Conservation (phyloP, 1,140 invertebrate species). For the Luehdorfia chinensis region DNA sequence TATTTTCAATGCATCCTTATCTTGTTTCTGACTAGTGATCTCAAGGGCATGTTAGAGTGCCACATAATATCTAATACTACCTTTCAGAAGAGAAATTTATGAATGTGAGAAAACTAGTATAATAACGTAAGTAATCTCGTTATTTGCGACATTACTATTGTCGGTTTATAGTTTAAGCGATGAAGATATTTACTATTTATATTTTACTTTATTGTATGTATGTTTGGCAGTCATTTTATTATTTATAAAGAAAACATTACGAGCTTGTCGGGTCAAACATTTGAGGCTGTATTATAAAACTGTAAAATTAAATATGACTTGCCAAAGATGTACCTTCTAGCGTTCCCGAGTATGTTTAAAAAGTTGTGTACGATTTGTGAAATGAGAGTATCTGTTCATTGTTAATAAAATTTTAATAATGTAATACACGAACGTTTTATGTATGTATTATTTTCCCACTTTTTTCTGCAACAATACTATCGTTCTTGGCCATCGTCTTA, state of each 20-base stretch:
- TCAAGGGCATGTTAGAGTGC: too few species aligned
- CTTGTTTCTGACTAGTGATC: too few species aligned
- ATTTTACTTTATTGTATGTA: constrained; percentile 6
- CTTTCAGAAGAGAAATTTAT: not conserved
- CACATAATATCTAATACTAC: not conserved
- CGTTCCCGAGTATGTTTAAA: constrained; percentile 30
- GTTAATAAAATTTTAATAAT: constrained; percentile 56
- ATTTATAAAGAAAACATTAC: constrained; percentile 4
- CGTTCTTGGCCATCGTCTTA: too few species aligned
- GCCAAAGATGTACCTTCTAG: constrained; percentile 67
- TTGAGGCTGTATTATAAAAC: constrained; percentile 14
- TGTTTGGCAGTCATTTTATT: constrained; percentile 4
- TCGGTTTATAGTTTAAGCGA: constrained; percentile 9
- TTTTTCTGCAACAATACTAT: too few species aligned
- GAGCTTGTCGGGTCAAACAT: constrained; percentile 10
- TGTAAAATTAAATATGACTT: constrained; percentile 48
- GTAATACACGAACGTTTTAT: constrained; percentile 16
- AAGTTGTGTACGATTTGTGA: constrained; percentile 47
- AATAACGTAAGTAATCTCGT: too few species aligned
- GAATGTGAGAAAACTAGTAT: not conserved
- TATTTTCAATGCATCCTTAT: too few species aligned
- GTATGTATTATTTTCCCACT: too few species aligned
- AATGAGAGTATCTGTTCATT: constrained; percentile 56
- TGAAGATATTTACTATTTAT: constrained; percentile 14
- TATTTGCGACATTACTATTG: constrained; percentile 1